Base-by-base conservation (phyloP, 2,888 invertebrate species). In the Encarsia formosa region DNA sequence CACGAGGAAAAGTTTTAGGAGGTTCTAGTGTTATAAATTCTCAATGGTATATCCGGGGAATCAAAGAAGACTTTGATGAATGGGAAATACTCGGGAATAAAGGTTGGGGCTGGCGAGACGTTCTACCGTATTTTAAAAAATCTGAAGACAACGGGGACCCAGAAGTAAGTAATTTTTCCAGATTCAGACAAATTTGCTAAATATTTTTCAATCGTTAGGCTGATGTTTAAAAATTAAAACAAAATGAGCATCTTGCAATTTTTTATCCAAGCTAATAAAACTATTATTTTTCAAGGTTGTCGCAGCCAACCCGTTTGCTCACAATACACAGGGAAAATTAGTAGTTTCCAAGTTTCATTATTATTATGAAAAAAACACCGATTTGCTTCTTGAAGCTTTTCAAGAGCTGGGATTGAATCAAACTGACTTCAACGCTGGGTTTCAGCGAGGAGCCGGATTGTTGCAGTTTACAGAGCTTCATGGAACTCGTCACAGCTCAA, bases 111-210 rank as follows among this genome's bases (percentile, higher is more conserved):
- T 38, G 16, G 2, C 16, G 37, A 4, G 37, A 37, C 4, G 26
- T 37, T 18, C 26, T 37, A 26, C 26, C 35, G 5, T 46, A 39
- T 29, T 46, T 38, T 15, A 46, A 38, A 38, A 46, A 38, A 39
- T 38, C 15, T 4, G 46, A 46, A 38, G 37, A 26, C 19, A 19
- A 22, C 13, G 24, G 42, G 15, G 43, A 29, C 20, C 20, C 39
- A 13, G 49, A 56, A 13, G 53, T 56, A 43, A 41, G n/a, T 35
- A 31, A 11, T 6, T 31, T 4, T 6, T 15, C n/a, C n/a, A n/a
- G 6, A 31, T 6, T 6, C 31, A 4, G 15, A 4, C 6, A 6
- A n/a, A 6, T 11, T 31, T 31, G 6, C n/a, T n/a, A n/a, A n/a
- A n/a, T n/a, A 31, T 31, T 31, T 11, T 6, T 26, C 11, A 26